Evolutionary conservation across 2,888 invertebrate species (phyloP).

Genomic region (Campoplex capitator): DNA sequence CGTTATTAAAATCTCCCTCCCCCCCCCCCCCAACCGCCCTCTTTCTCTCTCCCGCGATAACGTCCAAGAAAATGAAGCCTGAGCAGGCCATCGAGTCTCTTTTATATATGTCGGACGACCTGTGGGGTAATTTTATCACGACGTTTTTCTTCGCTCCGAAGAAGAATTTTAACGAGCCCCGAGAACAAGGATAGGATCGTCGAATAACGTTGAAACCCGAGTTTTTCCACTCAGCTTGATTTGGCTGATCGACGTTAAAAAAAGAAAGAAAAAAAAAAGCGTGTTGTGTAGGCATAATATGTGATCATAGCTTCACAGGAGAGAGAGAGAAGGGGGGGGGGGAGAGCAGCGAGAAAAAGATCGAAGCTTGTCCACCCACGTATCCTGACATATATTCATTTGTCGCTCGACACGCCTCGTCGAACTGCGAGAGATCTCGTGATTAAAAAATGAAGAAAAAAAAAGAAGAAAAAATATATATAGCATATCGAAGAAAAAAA

Average conservation of each 20-base stretch:
- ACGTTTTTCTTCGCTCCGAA: not conserved
- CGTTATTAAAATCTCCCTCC: not conserved
- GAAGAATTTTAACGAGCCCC: not conserved
- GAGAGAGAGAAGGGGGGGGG: not conserved
- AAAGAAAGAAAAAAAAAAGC: constrained; percentile 13
- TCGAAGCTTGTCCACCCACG: constrained; percentile 65
- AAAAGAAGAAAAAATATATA: not conserved
- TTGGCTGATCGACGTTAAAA: constrained; percentile 10
- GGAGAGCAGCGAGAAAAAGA: constrained; percentile 15
- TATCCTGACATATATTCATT: constrained; percentile 32
- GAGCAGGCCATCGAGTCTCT: not conserved
- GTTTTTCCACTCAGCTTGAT: constrained; percentile 36
- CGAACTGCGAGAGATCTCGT: constrained; percentile 52
- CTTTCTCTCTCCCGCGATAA: not conserved
- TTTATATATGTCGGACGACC: not conserved
- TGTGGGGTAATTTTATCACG: constrained; percentile 21
- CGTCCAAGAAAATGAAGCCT: not conserved
- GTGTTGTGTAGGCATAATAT: constrained; percentile 24
- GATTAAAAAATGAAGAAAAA: constrained; percentile 30
- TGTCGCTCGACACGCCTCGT: constrained; percentile 65
- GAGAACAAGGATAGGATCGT: constrained; percentile 23
- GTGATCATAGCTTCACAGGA: constrained; percentile 33
- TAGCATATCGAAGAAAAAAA: not conserved
- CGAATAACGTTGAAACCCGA: constrained; percentile 28
- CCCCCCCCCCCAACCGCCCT: too few species aligned